phyloP scores from a whole-genome alignment of 1,140 invertebrate genomes.

The Wasmannia auropunctata region DNA sequence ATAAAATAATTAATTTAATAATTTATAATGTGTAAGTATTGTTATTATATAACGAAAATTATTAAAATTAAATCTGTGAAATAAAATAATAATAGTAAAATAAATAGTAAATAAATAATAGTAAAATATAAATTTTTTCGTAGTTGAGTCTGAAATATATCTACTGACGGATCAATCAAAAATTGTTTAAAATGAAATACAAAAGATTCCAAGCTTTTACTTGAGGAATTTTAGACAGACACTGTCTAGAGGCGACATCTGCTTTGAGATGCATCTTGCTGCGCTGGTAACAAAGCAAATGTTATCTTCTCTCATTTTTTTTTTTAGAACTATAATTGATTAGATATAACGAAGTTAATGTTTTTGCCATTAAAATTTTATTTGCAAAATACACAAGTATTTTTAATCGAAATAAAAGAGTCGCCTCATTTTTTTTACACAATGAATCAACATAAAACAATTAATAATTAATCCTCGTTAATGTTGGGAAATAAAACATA shows the following conservation, averaged over 20 bases:
- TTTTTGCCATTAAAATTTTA: not conserved
- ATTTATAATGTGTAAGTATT: not conserved
- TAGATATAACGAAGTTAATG: not conserved
- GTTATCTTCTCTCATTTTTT: not conserved
- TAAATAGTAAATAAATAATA: not conserved
- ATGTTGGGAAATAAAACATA: not conserved
- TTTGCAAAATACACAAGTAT: not conserved
- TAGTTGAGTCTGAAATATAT: not conserved
- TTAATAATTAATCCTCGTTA: not conserved
- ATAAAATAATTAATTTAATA: not conserved
- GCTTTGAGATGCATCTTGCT: not conserved
- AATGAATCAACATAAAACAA: not conserved
- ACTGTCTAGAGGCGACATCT: slow-evolving; percentile 60
- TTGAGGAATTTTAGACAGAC: not conserved
- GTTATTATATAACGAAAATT: not conserved
- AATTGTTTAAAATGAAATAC: not conserved
- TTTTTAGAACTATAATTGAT: not conserved
- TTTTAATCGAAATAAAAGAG: not conserved
- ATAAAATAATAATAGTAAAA: not conserved
- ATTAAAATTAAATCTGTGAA: not conserved
- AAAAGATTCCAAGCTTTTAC: not conserved
- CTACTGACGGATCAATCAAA: not conserved
- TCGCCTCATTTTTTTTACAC: not conserved
- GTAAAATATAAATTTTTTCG: not conserved
- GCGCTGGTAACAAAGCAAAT: slow-evolving; percentile 30